These are phyloP conservation scores for Lycodopsis pacificus DNA, from an alignment of 2,797 vertebrate genomes.

Conservation along the genomic window DNA sequence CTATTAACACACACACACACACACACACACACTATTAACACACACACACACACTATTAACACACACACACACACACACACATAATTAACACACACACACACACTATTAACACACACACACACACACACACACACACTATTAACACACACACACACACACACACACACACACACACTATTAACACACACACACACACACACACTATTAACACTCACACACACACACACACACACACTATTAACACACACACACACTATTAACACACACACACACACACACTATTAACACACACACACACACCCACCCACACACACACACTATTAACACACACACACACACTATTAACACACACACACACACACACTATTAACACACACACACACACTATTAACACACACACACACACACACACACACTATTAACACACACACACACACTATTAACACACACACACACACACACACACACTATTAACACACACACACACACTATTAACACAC, in stretches of 20 bases:
- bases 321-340: too few relatives aligned
- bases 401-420: not conserved
- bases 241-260: too few relatives aligned
- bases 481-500: too few relatives aligned
- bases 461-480: not conserved
- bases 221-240: not conserved
- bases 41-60: not conserved
- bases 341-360: too few relatives aligned
- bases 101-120: not conserved
- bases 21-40: not conserved
- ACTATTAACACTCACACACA: not conserved
- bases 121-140: not conserved
- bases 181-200: constrained; percentile 4
- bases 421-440: too few relatives aligned
- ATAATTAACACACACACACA: too few relatives aligned
- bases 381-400: too few relatives aligned
- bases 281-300: not conserved
- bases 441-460: too few relatives aligned
- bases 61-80: too few relatives aligned
- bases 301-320: too few relatives aligned
- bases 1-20: not conserved
- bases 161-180: not conserved
- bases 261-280: too few relatives aligned
- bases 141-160: too few relatives aligned
- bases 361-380: not conserved